Percentiles rank a stretch among this genome's conserved stretches.
Evolutionary conservation across 2,888 invertebrate genomes (phyloP).

Genomic region (Spilarctia lutea): DNA sequence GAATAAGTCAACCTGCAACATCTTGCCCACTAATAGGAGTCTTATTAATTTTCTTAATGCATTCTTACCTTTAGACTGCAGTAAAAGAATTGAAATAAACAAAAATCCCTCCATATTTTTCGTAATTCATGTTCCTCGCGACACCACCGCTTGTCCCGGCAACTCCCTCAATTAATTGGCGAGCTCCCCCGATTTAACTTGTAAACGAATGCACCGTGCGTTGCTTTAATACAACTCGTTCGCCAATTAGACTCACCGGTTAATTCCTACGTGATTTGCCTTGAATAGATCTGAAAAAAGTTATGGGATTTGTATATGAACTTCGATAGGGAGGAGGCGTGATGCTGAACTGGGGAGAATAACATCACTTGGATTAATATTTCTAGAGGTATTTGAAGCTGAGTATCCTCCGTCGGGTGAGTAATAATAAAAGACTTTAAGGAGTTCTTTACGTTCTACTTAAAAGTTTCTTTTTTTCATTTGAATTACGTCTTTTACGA

Average conservation of each 20-base stretch:
- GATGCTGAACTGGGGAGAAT: neutral
- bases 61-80: neutral
- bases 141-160: constrained; percentile 70
- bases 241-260: constrained; percentile 45
- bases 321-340: neutral
- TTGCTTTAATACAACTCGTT: constrained; percentile 30
- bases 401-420: too few relatives aligned
- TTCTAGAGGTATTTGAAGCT: neutral
- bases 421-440: neutral
- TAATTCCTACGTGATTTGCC: constrained; percentile 27
- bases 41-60: too few relatives aligned
- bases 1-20: too few relatives aligned
- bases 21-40: too few relatives aligned
- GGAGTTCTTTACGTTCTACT: neutral
- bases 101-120: constrained; percentile 7
- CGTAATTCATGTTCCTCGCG: constrained; percentile 38
- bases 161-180: constrained; percentile 77
- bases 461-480: neutral
- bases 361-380: neutral
- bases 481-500: neutral
- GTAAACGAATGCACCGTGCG: constrained; percentile 71
- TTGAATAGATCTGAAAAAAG: constrained; percentile 21
- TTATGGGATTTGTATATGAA: constrained; percentile 21
- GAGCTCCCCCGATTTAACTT: constrained; percentile 76
- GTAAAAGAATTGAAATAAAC: neutral